These are phyloP conservation scores for Bombus pascuorum DNA, from an alignment of 1,140 invertebrate species.

Conservation along the genomic window DNA sequence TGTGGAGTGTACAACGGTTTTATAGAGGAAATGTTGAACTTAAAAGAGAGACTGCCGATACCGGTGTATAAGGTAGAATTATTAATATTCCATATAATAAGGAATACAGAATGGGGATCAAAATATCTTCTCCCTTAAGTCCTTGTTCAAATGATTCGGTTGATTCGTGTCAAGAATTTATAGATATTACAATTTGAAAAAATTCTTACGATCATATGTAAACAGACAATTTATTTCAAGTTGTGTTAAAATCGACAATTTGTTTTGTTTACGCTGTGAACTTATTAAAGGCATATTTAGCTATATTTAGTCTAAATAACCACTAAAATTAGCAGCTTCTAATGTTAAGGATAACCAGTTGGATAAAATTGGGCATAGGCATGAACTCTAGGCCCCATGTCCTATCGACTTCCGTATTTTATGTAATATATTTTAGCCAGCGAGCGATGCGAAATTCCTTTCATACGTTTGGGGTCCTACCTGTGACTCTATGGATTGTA, in stretches of 20 bases:
- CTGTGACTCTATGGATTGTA: conserved; percentile 86
- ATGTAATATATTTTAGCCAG: conserved; percentile 32
- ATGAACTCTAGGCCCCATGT: neutral
- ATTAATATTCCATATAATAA: neutral
- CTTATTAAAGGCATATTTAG: too few relatives aligned
- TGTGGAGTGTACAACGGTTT: conserved; percentile 90
- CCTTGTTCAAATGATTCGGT: too few relatives aligned
- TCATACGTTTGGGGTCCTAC: conserved; percentile 87
- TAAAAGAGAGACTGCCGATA: conserved; percentile 64
- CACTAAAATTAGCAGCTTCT: neutral
- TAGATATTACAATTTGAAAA: too few relatives aligned
- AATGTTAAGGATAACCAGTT: neutral
- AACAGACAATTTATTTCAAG: too few relatives aligned
- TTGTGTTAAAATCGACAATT: too few relatives aligned
- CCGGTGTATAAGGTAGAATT: conserved; percentile 76
- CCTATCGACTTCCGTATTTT: neutral
- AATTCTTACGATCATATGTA: too few relatives aligned
- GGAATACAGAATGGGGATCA: neutral
- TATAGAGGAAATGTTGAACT: conserved; percentile 73
- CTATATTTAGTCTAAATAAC: too few relatives aligned
- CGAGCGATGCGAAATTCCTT: conserved; percentile 65
- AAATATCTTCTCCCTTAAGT: too few relatives aligned
- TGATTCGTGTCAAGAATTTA: too few relatives aligned
- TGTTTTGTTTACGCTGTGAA: too few relatives aligned
- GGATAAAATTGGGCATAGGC: neutral